Conservation (phyloP, 2,888 invertebrate genomes). For the Tachina grossa region DNA sequence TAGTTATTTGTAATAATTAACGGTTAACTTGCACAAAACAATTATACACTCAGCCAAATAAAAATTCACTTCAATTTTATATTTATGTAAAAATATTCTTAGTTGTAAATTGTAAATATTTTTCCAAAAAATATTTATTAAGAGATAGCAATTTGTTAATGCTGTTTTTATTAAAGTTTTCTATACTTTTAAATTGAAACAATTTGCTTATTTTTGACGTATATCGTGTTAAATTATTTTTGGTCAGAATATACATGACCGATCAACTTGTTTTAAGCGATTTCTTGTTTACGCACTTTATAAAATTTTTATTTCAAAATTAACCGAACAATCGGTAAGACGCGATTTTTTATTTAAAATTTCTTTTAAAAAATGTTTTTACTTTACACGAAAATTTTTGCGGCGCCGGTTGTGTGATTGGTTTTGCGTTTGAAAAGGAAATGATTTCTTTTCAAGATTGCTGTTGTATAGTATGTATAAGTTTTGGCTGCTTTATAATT, state of each 20-base stretch:
- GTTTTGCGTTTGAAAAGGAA: conserved; percentile 60
- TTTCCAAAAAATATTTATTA: conserved; percentile 28
- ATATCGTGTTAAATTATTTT: conserved; percentile 24
- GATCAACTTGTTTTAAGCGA: conserved; percentile 32
- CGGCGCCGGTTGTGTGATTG: conserved; percentile 34
- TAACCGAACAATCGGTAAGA: neutral
- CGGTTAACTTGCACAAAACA: conserved; percentile 50
- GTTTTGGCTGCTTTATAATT: conserved; percentile 32
- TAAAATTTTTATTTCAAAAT: conserved; percentile 10
- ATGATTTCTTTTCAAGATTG: conserved; percentile 54
- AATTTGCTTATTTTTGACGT: conserved; percentile 34
- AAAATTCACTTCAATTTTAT: conserved; percentile 43
- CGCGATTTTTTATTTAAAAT: neutral
- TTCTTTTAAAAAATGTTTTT: neutral
- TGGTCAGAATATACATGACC: conserved; percentile 58
- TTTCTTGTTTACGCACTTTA: conserved; percentile 11
- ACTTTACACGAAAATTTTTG: conserved; percentile 7
- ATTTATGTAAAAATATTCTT: conserved; percentile 64
- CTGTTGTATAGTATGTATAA: conserved; percentile 52
- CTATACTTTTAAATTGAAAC: conserved; percentile 41
- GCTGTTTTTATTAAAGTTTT: conserved; percentile 24
- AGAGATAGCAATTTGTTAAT: conserved; percentile 29
- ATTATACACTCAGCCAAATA: conserved; percentile 30
- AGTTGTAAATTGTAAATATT: conserved; percentile 44
- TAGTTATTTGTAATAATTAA: conserved; percentile 23